Conservation (phyloP, 2,113 vertebrate genomes). For the Hymenochirus boettgeri region DNA sequence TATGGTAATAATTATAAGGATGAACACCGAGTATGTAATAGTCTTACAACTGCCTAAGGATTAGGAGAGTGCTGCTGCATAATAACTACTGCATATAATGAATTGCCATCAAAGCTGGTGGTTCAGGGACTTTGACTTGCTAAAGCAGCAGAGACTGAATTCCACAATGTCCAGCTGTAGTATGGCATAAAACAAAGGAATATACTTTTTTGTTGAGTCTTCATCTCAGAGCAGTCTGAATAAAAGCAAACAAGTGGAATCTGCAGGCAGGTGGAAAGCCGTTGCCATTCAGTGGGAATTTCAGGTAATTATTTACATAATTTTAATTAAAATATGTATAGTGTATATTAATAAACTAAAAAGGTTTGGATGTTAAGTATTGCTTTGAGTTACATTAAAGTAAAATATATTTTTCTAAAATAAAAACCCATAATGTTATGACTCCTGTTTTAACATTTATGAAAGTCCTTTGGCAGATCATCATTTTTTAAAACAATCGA, state of each 20-base stretch:
- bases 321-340: not conserved
- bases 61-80: conserved; percentile 24
- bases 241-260: not conserved
- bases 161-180: conserved; percentile 28
- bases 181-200: conserved; percentile 18
- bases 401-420: too few relatives aligned
- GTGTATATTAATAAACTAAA: not conserved
- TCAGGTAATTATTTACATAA: conserved; percentile 12
- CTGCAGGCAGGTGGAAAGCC: not conserved
- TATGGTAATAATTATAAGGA: conserved; percentile 23
- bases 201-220: conserved; percentile 2
- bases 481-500: too few relatives aligned
- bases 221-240: conserved; percentile 18
- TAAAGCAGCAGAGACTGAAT: not conserved
- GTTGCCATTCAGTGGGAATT: conserved; percentile 5
- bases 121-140: conserved; percentile 31
- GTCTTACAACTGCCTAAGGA: conserved; percentile 21
- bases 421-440: too few relatives aligned
- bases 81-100: conserved; percentile 14
- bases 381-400: too few relatives aligned
- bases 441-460: too few relatives aligned
- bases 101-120: conserved; percentile 10
- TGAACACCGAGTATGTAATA: conserved; percentile 22
- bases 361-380: too few relatives aligned
- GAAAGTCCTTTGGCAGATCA: too few relatives aligned